Evolutionary conservation across 2,888 invertebrate species (phyloP), one percentile per base, ranked within the genome.

Genomic region (Itoplectis maculator): DNA sequence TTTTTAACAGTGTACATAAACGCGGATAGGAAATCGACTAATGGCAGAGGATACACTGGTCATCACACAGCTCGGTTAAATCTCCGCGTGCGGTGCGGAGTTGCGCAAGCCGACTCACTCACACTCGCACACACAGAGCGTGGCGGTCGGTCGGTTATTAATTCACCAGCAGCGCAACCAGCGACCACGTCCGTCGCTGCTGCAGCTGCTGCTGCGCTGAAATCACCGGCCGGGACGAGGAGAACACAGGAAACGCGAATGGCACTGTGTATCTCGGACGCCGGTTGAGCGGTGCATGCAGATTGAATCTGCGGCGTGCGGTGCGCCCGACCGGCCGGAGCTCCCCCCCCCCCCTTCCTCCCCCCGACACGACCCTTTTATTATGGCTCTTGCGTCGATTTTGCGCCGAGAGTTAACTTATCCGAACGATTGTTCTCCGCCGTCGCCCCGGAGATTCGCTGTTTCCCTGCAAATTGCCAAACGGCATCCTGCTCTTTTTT

Each of bases 81-180:
- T 68, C 59, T 56, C 42, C 63, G 65, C 29, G 63, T 5, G 29
- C n/a, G n/a, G n/a, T n/a, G 29, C 29, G 13, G 37, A 61, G 69
- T 73, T 73, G 79, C 68, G 82, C 76, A 76, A 82, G 40, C 68
- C 68, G 69, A 65, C 66, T 76, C 56, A 70, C 61, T 63, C 29
- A 29, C 29, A 29, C 29, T 3, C 29, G 5, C 29, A 29, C n/a
- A n/a, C n/a, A n/a, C n/a, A n/a, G n/a, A n/a, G n/a, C n/a, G n/a
- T n/a, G n/a, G n/a, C n/a, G n/a, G n/a, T n/a, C n/a, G 29, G 29
- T 2, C 29, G 79, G 68, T 82, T 76, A 79, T 79, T 79, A 79
- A 79, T 77, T 79, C 79, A 42, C 68, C 61, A 49, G 54, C 40
- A n/a, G 51, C 20, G 63, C 45, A 51, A 69, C 54, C 29, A 29